Base-by-base conservation (phyloP, 1,140 invertebrate species). In the Drosophila ohnishii region DNA sequence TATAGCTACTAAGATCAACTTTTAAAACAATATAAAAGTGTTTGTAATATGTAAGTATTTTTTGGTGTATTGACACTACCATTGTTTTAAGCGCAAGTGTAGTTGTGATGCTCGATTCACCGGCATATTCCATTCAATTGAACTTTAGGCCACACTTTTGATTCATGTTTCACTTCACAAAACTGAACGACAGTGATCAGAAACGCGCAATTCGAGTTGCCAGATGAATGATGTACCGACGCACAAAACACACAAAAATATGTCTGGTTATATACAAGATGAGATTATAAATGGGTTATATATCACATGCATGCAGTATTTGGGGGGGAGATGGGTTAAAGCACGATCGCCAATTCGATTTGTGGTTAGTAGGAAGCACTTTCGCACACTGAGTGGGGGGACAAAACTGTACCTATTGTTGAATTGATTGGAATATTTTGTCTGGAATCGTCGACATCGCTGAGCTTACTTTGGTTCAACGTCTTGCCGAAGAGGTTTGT, bases 351-450 rank as follows among this genome's bases (percentile, higher is more conserved):
- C 65, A 69, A 69, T 69, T 66, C 30, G 61, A 16, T 53, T 69
- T 56, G 10, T 9, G 35, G 22, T 69, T 58, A 71, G 42, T 67
- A 7, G 14, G 10, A 71, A 71, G 50, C 59, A 34, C 47, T 66
- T 61, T 74, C 25, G 44, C 60, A 78, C 79, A 73, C 62, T 63
- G 58, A 71, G 59, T 50, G 53, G 58, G 34, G 25, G 59, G 83
- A 83, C 70, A 82, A 71, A 73, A 89, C 83, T 87, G 84, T 92
- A 92, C 91, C 91, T 91, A 92, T 91, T 78, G 87, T 90, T 83
- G 90, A 90, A 90, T 91, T 90, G 89, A 92, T 91, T 90, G 91
- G 90, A 86, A 90, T 91, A 90, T 89, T 91, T 83, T 69, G 80
- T 81, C 90, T 80, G 58, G 80, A 86, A 76, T 92, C 91, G 61